A percentile compares a stretch with the other conserved stretches of the same genome.
phyloP scores from a whole-genome alignment of 2,888 invertebrate genomes.

The Ashinkailepas kermadecensis region DNA sequence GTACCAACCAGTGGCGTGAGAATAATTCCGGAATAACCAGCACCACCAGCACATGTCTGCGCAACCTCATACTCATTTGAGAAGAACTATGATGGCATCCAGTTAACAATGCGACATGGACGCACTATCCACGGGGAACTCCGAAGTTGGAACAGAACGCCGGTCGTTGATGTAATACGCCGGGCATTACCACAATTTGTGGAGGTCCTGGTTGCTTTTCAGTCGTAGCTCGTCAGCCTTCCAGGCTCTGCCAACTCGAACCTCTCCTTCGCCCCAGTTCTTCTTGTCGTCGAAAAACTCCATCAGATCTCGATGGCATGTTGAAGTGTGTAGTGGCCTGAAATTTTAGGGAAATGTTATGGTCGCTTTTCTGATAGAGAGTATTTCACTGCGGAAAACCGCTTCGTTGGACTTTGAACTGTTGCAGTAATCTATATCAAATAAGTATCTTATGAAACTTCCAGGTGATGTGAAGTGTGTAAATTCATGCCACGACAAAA shows the following conservation, averaged over 20 bases:
- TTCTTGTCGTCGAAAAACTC: slow-evolving; percentile 83
- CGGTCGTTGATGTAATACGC: no score
- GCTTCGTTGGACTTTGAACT: background rate
- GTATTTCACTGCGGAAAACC: background rate
- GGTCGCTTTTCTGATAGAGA: background rate
- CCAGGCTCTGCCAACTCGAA: slow-evolving; percentile 82
- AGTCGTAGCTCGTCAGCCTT: slow-evolving; percentile 79
- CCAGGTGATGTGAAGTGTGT: background rate
- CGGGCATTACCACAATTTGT: slow-evolving; percentile 78
- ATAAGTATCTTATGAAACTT: background rate
- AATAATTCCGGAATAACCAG: no score
- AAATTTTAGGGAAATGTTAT: no score
- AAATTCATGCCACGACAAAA: background rate
- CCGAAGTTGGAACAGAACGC: no score
- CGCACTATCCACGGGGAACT: no score
- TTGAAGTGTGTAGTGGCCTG: slow-evolving; percentile 26
- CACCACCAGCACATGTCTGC: no score
- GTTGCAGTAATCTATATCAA: background rate
- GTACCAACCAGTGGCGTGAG: no score
- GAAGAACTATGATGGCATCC: no score
- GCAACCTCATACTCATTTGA: no score
- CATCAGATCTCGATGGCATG: slow-evolving; percentile 38
- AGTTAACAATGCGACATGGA: no score
- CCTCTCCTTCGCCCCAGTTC: slow-evolving; percentile 68
- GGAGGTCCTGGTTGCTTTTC: slow-evolving; percentile 90